Percentiles rank a stretch among this genome's conserved stretches.
phyloP scores from a whole-genome alignment of 2,113 vertebrate species.

The Motacilla tschutschensis region DNA sequence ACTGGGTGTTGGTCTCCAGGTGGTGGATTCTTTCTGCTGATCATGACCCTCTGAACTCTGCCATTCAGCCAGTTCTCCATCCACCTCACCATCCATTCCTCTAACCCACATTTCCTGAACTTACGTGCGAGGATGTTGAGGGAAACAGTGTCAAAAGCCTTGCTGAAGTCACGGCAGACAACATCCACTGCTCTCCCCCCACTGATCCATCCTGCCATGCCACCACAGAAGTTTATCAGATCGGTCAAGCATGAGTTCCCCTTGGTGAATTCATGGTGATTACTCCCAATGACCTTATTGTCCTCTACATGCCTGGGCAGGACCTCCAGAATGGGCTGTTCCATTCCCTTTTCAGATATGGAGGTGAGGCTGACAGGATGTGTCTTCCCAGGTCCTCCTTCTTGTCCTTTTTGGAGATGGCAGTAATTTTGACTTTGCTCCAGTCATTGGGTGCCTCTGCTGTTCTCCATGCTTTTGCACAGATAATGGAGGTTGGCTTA shows the following conservation, averaged over 20 bases:
- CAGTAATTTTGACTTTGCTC: neutral
- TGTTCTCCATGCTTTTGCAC: neutral
- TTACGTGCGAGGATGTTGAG: neutral
- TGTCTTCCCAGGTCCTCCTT: neutral
- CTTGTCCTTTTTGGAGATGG: neutral
- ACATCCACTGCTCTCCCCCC: neutral
- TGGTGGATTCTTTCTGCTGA: neutral
- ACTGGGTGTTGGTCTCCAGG: neutral
- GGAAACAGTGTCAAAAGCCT: neutral
- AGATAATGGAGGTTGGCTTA: neutral
- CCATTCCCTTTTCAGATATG: neutral
- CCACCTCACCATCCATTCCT: neutral
- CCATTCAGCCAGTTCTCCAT: neutral
- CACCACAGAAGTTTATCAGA: neutral
- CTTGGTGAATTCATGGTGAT: neutral
- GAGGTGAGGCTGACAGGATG: neutral
- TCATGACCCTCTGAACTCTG: neutral
- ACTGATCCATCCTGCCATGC: neutral
- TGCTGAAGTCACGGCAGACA: neutral
- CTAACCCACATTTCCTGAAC: neutral
- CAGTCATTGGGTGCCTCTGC: neutral
- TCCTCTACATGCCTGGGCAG: neutral
- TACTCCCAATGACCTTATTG: neutral
- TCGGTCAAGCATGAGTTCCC: fast-evolving
- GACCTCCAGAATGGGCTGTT: neutral